Evolutionary conservation across 2,888 invertebrate species (phyloP).

Genomic region (Caenorhabditis macrosperma): DNA sequence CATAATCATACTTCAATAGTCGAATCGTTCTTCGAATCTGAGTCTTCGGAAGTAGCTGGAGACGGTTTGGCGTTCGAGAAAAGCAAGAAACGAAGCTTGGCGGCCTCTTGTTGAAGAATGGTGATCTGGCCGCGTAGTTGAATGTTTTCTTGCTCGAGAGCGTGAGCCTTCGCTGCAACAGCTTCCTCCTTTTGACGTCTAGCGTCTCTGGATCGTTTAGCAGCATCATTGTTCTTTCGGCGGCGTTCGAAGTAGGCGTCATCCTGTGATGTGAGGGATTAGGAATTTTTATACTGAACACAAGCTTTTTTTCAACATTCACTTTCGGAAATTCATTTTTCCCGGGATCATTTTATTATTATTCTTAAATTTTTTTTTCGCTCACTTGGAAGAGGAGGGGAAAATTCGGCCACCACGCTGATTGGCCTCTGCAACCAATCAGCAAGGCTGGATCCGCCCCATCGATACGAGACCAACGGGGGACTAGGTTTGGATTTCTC

Average conservation of each 20-base stretch:
- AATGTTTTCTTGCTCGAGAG: constrained; percentile 90
- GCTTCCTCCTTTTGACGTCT: constrained; percentile 93
- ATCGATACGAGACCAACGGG: too few species aligned
- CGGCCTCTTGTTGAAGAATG: constrained; percentile 53
- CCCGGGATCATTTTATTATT: too few species aligned
- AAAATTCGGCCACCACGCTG: too few species aligned
- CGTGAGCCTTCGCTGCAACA: constrained; percentile 90
- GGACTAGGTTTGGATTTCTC: too few species aligned
- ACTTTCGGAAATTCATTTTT: too few species aligned
- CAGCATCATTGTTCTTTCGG: constrained; percentile 93
- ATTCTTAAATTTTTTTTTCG: too few species aligned
- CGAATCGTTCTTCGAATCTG: constrained; percentile 26
- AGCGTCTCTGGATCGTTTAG: constrained; percentile 93
- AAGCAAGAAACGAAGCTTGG: constrained; percentile 50
- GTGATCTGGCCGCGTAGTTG: constrained; percentile 81
- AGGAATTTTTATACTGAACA: not conserved
- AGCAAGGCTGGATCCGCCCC: too few species aligned
- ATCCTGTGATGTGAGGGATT: constrained; percentile 83
- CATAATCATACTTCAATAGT: constrained; percentile 22
- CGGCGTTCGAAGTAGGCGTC: constrained; percentile 91
- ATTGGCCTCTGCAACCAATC: too few species aligned
- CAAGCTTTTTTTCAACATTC: not conserved
- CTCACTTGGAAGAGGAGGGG: too few species aligned
- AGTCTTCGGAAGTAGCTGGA: constrained; percentile 14
- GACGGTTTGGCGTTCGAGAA: constrained; percentile 39